Evolutionary conservation across 2,888 invertebrate species (phyloP).

Genomic region (Nomada ruficornis): DNA sequence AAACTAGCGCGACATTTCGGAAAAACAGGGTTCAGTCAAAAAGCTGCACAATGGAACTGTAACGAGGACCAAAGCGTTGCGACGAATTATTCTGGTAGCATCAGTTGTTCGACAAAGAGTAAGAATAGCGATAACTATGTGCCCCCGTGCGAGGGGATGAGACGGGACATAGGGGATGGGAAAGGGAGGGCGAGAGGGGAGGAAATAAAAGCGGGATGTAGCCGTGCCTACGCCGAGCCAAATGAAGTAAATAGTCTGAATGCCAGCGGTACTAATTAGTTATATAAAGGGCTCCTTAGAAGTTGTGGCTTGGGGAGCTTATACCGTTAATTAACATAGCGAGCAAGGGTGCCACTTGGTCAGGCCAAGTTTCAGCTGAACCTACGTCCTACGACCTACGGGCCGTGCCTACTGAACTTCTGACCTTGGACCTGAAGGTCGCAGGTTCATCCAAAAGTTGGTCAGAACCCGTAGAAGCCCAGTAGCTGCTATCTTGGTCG

Average conservation of each 20-base stretch:
- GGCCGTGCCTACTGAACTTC: slow-evolving; percentile 8
- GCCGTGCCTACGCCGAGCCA: slow-evolving; percentile 71
- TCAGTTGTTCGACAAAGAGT: slow-evolving; percentile 27
- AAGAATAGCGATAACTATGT: slow-evolving; percentile 39
- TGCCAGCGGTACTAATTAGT: slow-evolving; percentile 81
- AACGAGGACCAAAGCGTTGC: slow-evolving; percentile 34
- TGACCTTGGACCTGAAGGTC: slow-evolving; percentile 53
- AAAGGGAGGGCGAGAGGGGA: background rate
- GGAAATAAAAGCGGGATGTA: slow-evolving; percentile 60
- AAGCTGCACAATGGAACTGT: slow-evolving; percentile 15
- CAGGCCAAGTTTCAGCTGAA: too few relatives aligned
- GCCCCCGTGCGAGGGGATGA: background rate
- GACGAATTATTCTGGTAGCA: slow-evolving; percentile 23
- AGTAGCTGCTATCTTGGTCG: too few relatives aligned
- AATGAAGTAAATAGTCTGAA: slow-evolving; percentile 79
- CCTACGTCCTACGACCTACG: too few relatives aligned
- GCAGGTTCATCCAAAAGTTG: slow-evolving; percentile 52
- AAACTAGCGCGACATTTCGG: background rate
- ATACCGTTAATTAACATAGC: slow-evolving; percentile 83
- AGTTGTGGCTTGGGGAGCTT: slow-evolving; percentile 79
- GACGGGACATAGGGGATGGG: background rate
- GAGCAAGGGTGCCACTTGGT: slow-evolving; percentile 72
- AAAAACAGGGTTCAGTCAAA: background rate
- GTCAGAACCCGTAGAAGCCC: slow-evolving; percentile 40
- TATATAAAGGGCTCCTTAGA: slow-evolving; percentile 77